Evolutionary conservation across 2,797 vertebrate species (phyloP).

Genomic region (Xiphorhynchus erythropygius): DNA sequence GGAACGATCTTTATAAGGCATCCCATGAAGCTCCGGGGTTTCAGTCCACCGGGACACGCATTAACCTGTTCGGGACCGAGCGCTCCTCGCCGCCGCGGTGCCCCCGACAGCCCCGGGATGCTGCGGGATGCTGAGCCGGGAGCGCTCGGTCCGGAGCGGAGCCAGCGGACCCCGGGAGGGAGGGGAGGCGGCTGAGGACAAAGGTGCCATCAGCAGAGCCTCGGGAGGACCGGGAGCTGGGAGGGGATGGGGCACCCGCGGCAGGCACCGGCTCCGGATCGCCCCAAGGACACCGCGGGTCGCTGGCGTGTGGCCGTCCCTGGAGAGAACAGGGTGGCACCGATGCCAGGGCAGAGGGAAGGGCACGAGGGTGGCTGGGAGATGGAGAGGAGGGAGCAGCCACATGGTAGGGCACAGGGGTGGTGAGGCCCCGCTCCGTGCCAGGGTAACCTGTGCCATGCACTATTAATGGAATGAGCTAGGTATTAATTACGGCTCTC

Average conservation of each 20-base stretch:
- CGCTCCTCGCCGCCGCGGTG: background rate
- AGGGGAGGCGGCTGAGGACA: background rate
- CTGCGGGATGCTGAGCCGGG: background rate
- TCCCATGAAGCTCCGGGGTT: conserved; percentile 60
- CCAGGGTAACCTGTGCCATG: background rate
- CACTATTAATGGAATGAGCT: rapidly evolving
- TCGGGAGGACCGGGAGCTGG: background rate
- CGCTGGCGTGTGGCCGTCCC: background rate
- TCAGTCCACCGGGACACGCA: background rate
- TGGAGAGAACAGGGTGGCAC: background rate
- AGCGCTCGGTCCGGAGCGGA: background rate
- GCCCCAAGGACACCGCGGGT: background rate
- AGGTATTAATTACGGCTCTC: background rate
- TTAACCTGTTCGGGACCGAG: conserved; percentile 62
- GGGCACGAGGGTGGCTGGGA: background rate
- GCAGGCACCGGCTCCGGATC: background rate
- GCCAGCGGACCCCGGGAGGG: rapidly evolving
- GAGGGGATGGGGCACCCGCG: rapidly evolving
- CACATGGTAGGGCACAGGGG: rapidly evolving
- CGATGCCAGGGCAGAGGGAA: background rate
- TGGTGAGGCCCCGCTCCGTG: rapidly evolving
- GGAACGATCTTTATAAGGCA: conserved; percentile 59
- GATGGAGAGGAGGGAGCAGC: background rate
- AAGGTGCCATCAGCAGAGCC: background rate
- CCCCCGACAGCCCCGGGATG: background rate